Evolutionary conservation across 2,113 vertebrate genomes (phyloP), one percentile per base, ranked within the genome.

Genomic region (Beaufortia kweichowensis): DNA sequence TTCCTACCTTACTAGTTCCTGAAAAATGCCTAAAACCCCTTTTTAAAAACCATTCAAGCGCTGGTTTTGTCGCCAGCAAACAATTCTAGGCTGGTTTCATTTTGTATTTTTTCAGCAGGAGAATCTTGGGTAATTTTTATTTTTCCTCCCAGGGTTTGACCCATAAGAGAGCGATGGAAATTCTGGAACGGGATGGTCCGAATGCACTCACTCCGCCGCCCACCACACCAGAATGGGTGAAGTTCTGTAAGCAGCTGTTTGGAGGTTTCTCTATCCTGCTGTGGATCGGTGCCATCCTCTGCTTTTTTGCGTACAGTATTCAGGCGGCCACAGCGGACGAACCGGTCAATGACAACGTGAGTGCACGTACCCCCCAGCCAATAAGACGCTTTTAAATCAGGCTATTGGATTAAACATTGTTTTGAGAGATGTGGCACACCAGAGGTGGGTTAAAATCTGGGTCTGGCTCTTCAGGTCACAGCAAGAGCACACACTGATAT

Each of bases 221-320:
- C 0, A 96, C 95, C 56, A 96, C 91, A 0, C 96, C 96, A 0
- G 96, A 98, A 86, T 98, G 96, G 96, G 92, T 98, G 74, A 98
- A 98, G 89, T 98, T 98, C 89, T 98, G 95, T 72, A 94, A 94
- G 1, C 96, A 98, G 89, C 93, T 98, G 8, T 98, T 98, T 0
- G 95, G 96, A 0, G 96, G 96, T 3, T 98, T 98, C 89, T 98
- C 95, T 87, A 92, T 98, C 84, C 87, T 97, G 75, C 91, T 97
- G 31, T 98, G 96, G 96, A 96, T 94, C 4, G 96, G 96, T 0
- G 95, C 95, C 78, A 43, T 94, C 83, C 94, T 98, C 82, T 97
- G 96, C 84, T 97, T 98, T 88, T 87, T 98, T 76, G 95, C 96
- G 35, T 98, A 92, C 12, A 89, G 94, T 81, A 97, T 98, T 87